phyloP scores from a whole-genome alignment of 2,797 vertebrate genomes.

The Lindbergichthys nudifrons region DNA sequence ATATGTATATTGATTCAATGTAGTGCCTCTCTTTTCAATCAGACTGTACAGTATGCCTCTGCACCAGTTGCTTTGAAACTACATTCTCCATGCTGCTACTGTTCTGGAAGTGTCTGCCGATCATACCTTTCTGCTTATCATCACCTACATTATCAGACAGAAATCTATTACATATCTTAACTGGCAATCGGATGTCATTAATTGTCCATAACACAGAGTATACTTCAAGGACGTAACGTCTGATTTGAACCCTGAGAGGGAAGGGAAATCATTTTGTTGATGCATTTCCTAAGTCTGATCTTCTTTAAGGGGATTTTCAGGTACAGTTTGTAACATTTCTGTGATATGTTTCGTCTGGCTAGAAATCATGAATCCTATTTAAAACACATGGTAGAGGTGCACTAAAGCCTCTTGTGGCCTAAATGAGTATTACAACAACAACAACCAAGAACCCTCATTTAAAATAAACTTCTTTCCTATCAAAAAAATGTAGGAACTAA shows the following conservation, averaged over 20 bases:
- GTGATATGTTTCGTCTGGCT: no score
- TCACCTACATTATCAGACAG: slow-evolving; percentile 45
- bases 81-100: slow-evolving; percentile 73
- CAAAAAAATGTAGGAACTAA: no score
- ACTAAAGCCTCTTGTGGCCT: no score
- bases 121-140: slow-evolving; percentile 35
- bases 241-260: not conserved
- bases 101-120: slow-evolving; percentile 56
- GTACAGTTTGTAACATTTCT: no score
- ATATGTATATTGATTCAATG: slow-evolving; percentile 71
- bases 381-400: no score
- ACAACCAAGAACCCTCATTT: no score
- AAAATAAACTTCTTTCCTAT: no score
- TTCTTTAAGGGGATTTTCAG: no score
- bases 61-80: slow-evolving; percentile 69
- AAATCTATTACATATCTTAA: slow-evolving; percentile 33
- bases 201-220: slow-evolving; percentile 61
- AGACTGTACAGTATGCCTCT: slow-evolving; percentile 70
- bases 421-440: no score
- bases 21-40: slow-evolving; percentile 83
- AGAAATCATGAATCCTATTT: no score
- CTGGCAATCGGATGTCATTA: slow-evolving; percentile 24
- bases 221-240: slow-evolving; percentile 12
- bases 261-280: no score
- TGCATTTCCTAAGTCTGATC: no score